Base-by-base conservation (phyloP, 2,113 vertebrate species). In the Neogale vison region DNA sequence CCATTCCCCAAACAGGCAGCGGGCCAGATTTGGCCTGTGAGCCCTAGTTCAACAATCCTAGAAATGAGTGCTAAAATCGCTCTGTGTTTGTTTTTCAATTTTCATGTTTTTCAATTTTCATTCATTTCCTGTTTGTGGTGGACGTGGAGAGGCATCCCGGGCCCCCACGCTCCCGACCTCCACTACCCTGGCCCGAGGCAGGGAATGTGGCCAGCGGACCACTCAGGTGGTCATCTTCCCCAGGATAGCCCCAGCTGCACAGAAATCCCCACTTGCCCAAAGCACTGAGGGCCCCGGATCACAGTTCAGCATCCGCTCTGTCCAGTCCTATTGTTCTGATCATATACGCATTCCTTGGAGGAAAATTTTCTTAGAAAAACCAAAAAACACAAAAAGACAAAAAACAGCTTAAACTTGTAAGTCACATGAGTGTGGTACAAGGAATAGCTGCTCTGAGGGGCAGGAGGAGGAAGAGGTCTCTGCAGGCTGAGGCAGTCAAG, bases 101-200 rank as follows among this genome's bases (percentile, higher is more conserved):
- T 86, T 91, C 15, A 52, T 87, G 87, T 69, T 93, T 90, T 87
- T 57, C 18, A 65, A 36, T 80, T 23, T 90, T 91, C 52, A 55
- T 55, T 55, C 77, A 74, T 74, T 83, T 95, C 71, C 36, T 93
- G 47, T 67, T 82, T 95, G 94, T 10, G 13, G 45, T 85, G 72
- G 83, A 80, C 1, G 7, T 55, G 83, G 36, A 88, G 8, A 74
- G 7, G 29, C 29, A 20, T 23, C 8, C 2, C 6, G 7, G 7
- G 10, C 4, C 6, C 50, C n/a, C 24, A 17, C 31, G 13, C 15
- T 45, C 26, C 76, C 34, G 5, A 13, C 34, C 42, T 34, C 29
- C 21, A 34, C 63, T 34, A 14, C 29, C 13, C 52, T 79, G 71
- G n/a, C 47, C 55, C 36, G 77, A 47, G 85, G 18, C 55, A 80